These are phyloP conservation scores for Aplysia californica DNA, from an alignment of 1,140 invertebrate species.

Conservation along the genomic window DNA sequence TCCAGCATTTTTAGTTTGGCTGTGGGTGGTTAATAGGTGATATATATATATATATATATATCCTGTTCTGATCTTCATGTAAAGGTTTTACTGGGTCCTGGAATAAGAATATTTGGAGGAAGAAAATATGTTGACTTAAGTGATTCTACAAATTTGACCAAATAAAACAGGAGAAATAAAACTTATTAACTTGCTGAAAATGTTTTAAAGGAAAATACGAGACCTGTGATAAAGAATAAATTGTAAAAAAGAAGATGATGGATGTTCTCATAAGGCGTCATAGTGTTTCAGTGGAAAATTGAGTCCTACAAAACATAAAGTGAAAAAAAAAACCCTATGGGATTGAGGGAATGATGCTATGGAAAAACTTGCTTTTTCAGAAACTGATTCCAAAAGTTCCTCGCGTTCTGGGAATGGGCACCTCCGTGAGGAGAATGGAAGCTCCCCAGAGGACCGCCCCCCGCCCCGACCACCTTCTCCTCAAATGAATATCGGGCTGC, in stretches of 20 bases:
- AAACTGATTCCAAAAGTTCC: background rate
- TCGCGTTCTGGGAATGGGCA: background rate
- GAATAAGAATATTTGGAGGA: too few species aligned
- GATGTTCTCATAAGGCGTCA: too few species aligned
- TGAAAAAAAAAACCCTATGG: too few species aligned
- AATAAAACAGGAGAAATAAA: too few species aligned
- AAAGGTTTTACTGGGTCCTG: background rate
- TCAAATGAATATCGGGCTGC: slow-evolving; percentile 25
- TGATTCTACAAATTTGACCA: too few species aligned
- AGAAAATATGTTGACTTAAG: too few species aligned
- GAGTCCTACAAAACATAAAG: too few species aligned
- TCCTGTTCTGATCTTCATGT: background rate
- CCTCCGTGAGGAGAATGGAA: background rate
- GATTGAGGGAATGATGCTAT: too few species aligned
- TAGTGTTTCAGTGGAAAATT: background rate
- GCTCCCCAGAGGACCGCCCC: slow-evolving; percentile 21
- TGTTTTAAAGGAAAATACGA: too few species aligned
- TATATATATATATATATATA: too few species aligned
- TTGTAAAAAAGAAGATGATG: background rate
- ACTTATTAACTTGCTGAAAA: too few species aligned
- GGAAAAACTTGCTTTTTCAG: too few species aligned
- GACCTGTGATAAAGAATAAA: background rate
- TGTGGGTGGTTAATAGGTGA: background rate
- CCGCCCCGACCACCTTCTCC: slow-evolving; percentile 38
- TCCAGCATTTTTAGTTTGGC: background rate